Percentiles rank a stretch among this genome's conserved stretches.
Conservation (phyloP, 2,888 invertebrate genomes). For the Tromatobia lineatoria region DNA sequence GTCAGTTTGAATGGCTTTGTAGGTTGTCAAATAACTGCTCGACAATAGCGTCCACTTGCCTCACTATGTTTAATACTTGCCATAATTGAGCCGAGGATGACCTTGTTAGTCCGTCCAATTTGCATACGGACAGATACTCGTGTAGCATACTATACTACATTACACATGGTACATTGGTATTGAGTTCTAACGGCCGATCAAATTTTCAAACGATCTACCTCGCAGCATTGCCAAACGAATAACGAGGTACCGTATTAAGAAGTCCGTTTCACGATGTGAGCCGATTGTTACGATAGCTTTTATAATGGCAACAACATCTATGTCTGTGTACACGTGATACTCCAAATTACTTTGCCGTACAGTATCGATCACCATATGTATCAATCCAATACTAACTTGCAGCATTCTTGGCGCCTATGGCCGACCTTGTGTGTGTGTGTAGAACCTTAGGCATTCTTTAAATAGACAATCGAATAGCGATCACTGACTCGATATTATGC, state of each 20-base stretch:
- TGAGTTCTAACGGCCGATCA: slow-evolving; percentile 14
- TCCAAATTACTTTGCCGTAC: background rate
- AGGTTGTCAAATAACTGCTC: slow-evolving; percentile 16
- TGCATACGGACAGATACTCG: slow-evolving; percentile 17
- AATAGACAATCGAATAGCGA: slow-evolving; percentile 31
- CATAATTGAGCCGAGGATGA: background rate
- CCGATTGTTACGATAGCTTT: slow-evolving; percentile 17
- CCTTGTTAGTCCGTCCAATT: slow-evolving; percentile 29
- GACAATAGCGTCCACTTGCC: background rate
- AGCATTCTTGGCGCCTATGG: slow-evolving; percentile 2
- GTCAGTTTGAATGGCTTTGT: background rate
- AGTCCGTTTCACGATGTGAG: background rate
- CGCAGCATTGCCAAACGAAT: slow-evolving; percentile 6
- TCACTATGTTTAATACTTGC: background rate
- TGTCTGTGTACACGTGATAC: slow-evolving; percentile 12
- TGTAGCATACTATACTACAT: background rate
- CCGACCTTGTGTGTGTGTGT: background rate
- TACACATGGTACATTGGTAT: background rate
- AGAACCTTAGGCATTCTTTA: slow-evolving; percentile 7
- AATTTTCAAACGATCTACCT: slow-evolving; percentile 35
- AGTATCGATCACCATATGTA: slow-evolving; percentile 13
- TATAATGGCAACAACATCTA: slow-evolving; percentile 5
- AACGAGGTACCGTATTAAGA: slow-evolving; percentile 33
- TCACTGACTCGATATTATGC: slow-evolving; percentile 15
- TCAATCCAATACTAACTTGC: background rate